Evolutionary conservation across 2,797 vertebrate species (phyloP).

Genomic region (Epinephelus coioides): DNA sequence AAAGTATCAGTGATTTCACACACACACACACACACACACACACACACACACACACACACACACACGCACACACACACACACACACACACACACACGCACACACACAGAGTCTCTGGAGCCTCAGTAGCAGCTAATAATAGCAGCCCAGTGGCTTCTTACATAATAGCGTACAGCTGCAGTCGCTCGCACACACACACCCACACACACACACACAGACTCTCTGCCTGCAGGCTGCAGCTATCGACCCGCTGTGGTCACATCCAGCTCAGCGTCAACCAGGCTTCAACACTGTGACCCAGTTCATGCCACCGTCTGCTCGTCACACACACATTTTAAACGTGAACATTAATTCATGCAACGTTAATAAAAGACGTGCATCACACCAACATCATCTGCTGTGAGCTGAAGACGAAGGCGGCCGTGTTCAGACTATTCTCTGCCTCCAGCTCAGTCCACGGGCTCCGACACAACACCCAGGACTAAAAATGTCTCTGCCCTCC

Average conservation of each 20-base stretch:
- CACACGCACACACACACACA: slow-evolving; percentile 8
- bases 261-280: not conserved
- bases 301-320: no score
- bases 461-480: no score
- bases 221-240: slow-evolving; percentile 34
- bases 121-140: slow-evolving; percentile 76
- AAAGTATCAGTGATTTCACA: slow-evolving; percentile 12
- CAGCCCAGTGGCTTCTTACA: slow-evolving; percentile 54
- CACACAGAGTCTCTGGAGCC: slow-evolving; percentile 34
- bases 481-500: no score
- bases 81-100: slow-evolving; percentile 29
- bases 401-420: no score
- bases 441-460: no score
- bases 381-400: no score
- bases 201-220: not conserved
- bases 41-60: slow-evolving; percentile 23
- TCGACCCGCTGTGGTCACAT: not conserved
- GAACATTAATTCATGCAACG: no score
- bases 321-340: no score
- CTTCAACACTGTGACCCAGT: slow-evolving; percentile 8
- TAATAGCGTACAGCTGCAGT: slow-evolving; percentile 65
- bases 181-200: not conserved
- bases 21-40: slow-evolving; percentile 23
- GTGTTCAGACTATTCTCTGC: no score
- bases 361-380: no score